Percentiles rank a stretch among this genome's conserved stretches.
These are phyloP conservation scores for Sakesphorus luctuosus DNA, from an alignment of 2,113 vertebrate genomes.

Conservation along the genomic window DNA sequence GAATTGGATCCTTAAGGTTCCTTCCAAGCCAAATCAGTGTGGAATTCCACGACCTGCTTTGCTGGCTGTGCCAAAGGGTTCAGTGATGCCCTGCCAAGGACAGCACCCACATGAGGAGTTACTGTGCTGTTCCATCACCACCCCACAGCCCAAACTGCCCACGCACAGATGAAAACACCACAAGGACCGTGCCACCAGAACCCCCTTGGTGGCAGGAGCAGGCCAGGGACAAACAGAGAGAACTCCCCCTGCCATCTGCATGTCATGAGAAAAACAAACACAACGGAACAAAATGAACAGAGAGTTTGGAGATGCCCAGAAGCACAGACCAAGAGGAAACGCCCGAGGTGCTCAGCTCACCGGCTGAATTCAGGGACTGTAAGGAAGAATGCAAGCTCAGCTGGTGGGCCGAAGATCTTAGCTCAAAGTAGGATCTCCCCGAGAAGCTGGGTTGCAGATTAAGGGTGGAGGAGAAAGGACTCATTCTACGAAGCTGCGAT, in stretches of 20 bases:
- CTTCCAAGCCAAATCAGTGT: background rate
- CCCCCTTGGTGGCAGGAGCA: background rate
- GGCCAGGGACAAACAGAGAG: constrained; percentile 64
- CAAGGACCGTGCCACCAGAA: background rate
- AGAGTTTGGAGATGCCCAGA: constrained; percentile 62
- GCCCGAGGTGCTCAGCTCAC: constrained; percentile 75
- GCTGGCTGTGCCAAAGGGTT: background rate
- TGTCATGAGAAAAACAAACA: constrained; percentile 68
- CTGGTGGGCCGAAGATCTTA: constrained; percentile 81
- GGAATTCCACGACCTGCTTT: background rate
- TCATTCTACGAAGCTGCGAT: constrained; percentile 82
- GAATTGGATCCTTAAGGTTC: background rate
- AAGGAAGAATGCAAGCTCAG: constrained; percentile 83
- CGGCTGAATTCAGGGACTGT: constrained; percentile 81
- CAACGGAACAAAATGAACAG: constrained; percentile 44
- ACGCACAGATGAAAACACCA: constrained; percentile 21
- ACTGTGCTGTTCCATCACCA: background rate
- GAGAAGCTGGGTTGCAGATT: constrained; percentile 82
- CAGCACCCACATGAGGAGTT: constrained; percentile 48
- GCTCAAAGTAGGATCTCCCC: constrained; percentile 84
- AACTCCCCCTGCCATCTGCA: constrained; percentile 27
- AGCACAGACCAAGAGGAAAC: constrained; percentile 74
- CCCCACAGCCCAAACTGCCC: background rate
- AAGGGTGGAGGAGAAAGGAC: constrained; percentile 84
- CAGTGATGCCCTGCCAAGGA: background rate